These are phyloP conservation scores for Manis javanica DNA, from an alignment of 2,797 vertebrate genomes.

Conservation along the genomic window DNA sequence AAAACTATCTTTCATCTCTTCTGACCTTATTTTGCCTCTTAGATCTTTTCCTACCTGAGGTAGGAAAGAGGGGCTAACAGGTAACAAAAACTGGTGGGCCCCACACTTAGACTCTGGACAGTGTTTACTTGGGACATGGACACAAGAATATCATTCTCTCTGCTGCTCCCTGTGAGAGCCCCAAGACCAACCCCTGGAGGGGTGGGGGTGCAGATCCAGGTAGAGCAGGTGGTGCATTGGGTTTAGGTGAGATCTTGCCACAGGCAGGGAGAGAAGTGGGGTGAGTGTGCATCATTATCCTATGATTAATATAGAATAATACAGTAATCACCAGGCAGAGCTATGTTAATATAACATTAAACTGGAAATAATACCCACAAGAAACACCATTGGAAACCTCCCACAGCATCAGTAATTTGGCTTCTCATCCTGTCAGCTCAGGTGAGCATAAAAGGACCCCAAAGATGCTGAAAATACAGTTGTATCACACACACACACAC, in stretches of 20 bases:
- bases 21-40: background rate
- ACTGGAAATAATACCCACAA: conserved; percentile 73
- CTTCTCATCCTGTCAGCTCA: conserved; percentile 57
- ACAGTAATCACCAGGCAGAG: conserved; percentile 74
- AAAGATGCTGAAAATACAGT: background rate
- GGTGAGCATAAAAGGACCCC: conserved; percentile 49
- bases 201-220: background rate
- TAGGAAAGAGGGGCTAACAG: background rate
- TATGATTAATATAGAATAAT: conserved; percentile 78
- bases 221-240: background rate
- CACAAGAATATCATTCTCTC: background rate
- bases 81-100: background rate
- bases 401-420: conserved; percentile 61
- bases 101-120: background rate
- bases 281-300: conserved; percentile 57
- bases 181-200: too few species aligned
- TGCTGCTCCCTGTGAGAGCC: background rate
- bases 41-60: background rate
- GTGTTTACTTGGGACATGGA: background rate
- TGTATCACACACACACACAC: background rate
- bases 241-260: background rate
- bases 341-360: conserved; percentile 67
- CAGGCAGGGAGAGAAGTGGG: background rate
- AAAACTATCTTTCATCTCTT: background rate
- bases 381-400: conserved; percentile 65